Evolutionary conservation across 1,140 invertebrate species (phyloP).

Genomic region (Ceratosolen fusciceps): DNA sequence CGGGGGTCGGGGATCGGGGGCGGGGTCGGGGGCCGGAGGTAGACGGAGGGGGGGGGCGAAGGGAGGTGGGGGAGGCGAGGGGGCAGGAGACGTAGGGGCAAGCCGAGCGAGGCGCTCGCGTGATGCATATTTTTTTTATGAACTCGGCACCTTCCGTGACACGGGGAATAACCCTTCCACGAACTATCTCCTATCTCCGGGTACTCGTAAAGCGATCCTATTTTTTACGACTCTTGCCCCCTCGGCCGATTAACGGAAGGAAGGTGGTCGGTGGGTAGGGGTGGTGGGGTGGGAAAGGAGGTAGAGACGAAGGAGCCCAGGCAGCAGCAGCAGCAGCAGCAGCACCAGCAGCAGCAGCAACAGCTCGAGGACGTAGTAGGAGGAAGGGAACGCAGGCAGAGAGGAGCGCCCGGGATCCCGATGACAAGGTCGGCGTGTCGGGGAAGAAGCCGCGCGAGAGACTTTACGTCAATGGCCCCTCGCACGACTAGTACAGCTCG

Average conservation of each 20-base stretch:
- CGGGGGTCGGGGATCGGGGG: no score
- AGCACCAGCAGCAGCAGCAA: no score
- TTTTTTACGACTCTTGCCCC: constrained; percentile 67
- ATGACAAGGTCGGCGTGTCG: neutral
- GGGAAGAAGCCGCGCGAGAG: no score
- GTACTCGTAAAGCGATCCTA: constrained; percentile 69
- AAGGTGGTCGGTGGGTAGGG: constrained; percentile 40
- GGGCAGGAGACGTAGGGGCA: constrained; percentile 3
- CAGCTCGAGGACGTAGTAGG: no score
- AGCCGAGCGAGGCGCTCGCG: constrained; percentile 55
- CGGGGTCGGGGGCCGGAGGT: neutral
- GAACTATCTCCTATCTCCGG: constrained; percentile 65
- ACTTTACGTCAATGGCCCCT: neutral
- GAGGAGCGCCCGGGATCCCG: no score
- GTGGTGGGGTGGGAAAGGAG: neutral
- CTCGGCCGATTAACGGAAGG: constrained; percentile 65
- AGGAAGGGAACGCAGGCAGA: no score
- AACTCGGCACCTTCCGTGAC: constrained; percentile 68
- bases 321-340: no score
- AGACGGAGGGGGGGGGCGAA: neutral
- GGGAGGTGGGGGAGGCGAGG: neutral
- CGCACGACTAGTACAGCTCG: neutral
- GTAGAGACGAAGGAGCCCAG: no score
- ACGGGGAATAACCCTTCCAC: constrained; percentile 65
- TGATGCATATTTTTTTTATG: constrained; percentile 67